Evolutionary conservation across 2,113 vertebrate species (phyloP).

Genomic region (Ammodytes marinus): DNA sequence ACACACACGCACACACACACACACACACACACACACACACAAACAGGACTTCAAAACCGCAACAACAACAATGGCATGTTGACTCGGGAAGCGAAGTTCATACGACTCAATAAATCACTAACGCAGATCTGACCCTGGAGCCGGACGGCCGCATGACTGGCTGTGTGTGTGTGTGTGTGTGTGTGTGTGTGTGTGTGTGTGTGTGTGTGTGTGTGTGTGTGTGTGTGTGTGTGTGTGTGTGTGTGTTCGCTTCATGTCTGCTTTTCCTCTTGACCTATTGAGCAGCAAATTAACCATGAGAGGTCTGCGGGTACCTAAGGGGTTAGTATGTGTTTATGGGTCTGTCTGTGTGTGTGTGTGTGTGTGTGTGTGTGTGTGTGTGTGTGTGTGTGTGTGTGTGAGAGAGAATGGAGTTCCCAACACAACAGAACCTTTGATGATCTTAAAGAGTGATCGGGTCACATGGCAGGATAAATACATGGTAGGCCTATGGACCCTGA

Average conservation of each 20-base stretch:
- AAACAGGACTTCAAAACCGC: too few species aligned
- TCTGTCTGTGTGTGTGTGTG: constrained; percentile 1
- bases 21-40: too few species aligned
- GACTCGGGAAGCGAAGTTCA: too few species aligned
- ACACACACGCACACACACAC: too few species aligned
- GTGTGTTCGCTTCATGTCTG: constrained; percentile 51
- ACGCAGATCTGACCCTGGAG: constrained; percentile 12
- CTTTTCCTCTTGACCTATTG: constrained; percentile 72
- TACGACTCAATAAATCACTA: too few species aligned
- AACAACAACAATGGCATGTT: too few species aligned
- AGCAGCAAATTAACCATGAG: constrained; percentile 75
- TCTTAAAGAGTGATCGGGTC: constrained; percentile 63
- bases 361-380: neutral
- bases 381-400: constrained; percentile 4
- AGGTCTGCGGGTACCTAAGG: constrained; percentile 35
- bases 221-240: neutral
- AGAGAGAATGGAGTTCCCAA: constrained; percentile 29
- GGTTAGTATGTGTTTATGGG: constrained; percentile 61
- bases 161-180: too few species aligned
- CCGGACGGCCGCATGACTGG: constrained; percentile 46
- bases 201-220: neutral
- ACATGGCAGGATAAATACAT: constrained; percentile 70
- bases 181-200: too few species aligned
- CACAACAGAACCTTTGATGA: constrained; percentile 74
- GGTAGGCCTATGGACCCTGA: constrained; percentile 27